These are phyloP conservation scores for Lagocephalus sceleratus DNA, from an alignment of 2,797 vertebrate genomes.

Conservation along the genomic window DNA sequence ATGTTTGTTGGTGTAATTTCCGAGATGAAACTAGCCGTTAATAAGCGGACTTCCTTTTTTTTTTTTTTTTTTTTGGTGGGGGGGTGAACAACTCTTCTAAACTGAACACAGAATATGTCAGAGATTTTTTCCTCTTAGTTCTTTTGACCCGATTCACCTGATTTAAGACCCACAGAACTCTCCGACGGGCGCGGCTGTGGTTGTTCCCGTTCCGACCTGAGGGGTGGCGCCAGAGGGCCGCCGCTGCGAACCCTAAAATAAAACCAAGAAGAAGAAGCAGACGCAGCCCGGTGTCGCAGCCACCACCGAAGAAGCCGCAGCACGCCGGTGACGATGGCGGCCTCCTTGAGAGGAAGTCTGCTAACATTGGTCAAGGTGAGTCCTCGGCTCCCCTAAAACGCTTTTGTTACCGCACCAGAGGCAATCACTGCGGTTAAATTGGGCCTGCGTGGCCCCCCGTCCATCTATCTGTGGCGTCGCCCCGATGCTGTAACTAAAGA, in stretches of 20 bases:
- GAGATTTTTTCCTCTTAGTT: too few species aligned
- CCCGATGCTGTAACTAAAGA: too few species aligned
- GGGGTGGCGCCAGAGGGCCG: background rate
- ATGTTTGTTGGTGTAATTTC: background rate
- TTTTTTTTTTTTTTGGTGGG: too few species aligned
- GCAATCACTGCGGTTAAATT: background rate
- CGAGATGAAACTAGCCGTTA: background rate
- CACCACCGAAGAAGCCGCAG: slow-evolving; percentile 31
- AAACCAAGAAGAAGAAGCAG: background rate
- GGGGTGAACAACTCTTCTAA: too few species aligned
- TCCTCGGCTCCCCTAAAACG: background rate
- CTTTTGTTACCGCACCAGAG: background rate
- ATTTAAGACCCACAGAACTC: too few species aligned
- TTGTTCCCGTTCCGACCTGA: background rate
- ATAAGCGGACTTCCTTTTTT: background rate
- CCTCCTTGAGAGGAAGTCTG: slow-evolving; percentile 65
- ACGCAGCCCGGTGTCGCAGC: accelerated
- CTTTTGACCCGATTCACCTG: too few species aligned
- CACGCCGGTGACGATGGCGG: slow-evolving; percentile 65
- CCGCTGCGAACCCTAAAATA: background rate
- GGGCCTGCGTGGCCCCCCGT: background rate
- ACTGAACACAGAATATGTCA: too few species aligned
- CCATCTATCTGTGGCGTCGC: background rate
- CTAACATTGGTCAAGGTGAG: slow-evolving; percentile 79
- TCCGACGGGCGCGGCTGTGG: background rate